Conservation (phyloP, 2,113 vertebrate genomes). For the human region GRCh38 chr1:213883001-213883500, state of each 20-base stretch:
- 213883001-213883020: not conserved
- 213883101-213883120: not conserved
- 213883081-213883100: not conserved
- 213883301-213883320: not conserved
- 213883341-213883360: not conserved
- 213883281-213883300: not conserved
- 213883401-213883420: accelerated
- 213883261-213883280: not conserved
- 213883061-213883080: not conserved
- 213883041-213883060: not conserved
- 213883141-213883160: not conserved
- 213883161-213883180: not conserved
- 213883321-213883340: not conserved
- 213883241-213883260: not conserved
- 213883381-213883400: not conserved
- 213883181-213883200: not conserved
- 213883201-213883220: not conserved
- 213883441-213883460: not conserved
- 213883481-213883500: not conserved
- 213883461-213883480: not conserved
- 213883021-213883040: not conserved
- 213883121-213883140: not conserved
- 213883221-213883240: not conserved
- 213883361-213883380: not conserved
- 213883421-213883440: not conserved